Percentiles rank a stretch among this genome's conserved stretches.
phyloP scores from a whole-genome alignment of 2,888 invertebrate genomes.

The Ectropis crepuscularia region DNA sequence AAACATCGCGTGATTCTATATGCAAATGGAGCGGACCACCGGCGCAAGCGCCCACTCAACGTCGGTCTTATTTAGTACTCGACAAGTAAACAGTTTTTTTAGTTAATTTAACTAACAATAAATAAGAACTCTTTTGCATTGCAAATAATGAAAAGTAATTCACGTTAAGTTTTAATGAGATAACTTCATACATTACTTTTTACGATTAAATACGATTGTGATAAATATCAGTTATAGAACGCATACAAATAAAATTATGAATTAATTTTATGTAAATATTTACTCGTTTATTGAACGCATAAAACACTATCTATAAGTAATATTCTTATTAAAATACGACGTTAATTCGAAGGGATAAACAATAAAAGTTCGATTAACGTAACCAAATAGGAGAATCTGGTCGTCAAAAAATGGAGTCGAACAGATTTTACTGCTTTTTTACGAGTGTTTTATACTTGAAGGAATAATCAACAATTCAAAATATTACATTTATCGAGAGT shows the following conservation, averaged over 20 bases:
- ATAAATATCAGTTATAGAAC: conserved; percentile 12
- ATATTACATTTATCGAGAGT: conserved; percentile 30
- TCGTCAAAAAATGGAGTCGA: conserved; percentile 20
- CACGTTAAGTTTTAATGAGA: conserved; percentile 5
- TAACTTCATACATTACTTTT: conserved; percentile 6
- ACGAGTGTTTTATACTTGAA: conserved; percentile 31
- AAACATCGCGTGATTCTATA: conserved; percentile 36
- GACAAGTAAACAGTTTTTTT: conserved; percentile 18
- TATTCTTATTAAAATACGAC: conserved; percentile 26
- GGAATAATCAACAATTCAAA: conserved; percentile 30
- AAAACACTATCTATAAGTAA: conserved; percentile 11
- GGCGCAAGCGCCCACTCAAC: conserved; percentile 28
- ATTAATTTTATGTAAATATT: conserved; percentile 16
- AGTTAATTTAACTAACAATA: conserved; percentile 9
- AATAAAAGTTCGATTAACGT: conserved; percentile 33
- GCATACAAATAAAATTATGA: conserved; percentile 13
- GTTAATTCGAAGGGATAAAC: conserved; percentile 18
- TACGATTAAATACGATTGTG: not conserved
- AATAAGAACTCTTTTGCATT: conserved; percentile 9
- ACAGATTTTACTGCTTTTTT: conserved; percentile 37
- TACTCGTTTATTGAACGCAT: not conserved
- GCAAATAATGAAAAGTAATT: conserved; percentile 1
- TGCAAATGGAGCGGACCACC: conserved; percentile 41
- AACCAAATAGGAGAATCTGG: conserved; percentile 28
- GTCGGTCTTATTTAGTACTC: conserved; percentile 26